Base-by-base conservation (phyloP, 2,113 vertebrate species). In the Mesitornis unicolor region DNA sequence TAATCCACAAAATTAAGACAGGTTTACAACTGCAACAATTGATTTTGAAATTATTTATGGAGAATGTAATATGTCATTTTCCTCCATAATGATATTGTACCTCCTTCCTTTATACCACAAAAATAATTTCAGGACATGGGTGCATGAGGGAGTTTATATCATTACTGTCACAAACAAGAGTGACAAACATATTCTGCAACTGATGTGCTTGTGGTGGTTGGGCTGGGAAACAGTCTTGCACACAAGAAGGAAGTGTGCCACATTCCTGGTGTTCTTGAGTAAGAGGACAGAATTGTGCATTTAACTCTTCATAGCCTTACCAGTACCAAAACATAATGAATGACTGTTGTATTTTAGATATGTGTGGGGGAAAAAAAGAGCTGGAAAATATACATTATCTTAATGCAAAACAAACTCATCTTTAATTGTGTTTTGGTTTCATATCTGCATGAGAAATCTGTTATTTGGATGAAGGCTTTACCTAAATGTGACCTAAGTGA, bases 1-100 rank as follows among this genome's bases (percentile, higher is more conserved):
- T 86, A 92, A 93, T 84, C 60, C 40, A 68, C 51, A 68, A 82
- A 93, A 94, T 92, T 93, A 93, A 92, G 89, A 87, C 24, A 91
- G 38, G 31, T 81, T 95, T 81, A 91, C 69, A 88, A 43, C 65
- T 47, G 42, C 24, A 6, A 67, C 75, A 93, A 56, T 90, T 89
- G 68, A 26, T 90, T 92, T 92, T 92, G 76, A 90, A 90, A 90
- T 86, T 31, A 92, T 92, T 93, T 78, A 90, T 92, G 64, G 42
- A 63, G 36, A 87, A 81, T 29, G 24, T 45, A 71, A 77, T 59
- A 75, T 75, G 76, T 40, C 0, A 67, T 87, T 84, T 90, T 75
- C 51, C 60, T 70, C 42, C 26, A 36, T 64, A 60, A 81, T 75
- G 31, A 29, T 78, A 70, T 22, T 36, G 21, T 60, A 69, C 36